These are phyloP conservation scores for Talpa occidentalis DNA, from an alignment of 2,113 vertebrate species.

Conservation along the genomic window DNA sequence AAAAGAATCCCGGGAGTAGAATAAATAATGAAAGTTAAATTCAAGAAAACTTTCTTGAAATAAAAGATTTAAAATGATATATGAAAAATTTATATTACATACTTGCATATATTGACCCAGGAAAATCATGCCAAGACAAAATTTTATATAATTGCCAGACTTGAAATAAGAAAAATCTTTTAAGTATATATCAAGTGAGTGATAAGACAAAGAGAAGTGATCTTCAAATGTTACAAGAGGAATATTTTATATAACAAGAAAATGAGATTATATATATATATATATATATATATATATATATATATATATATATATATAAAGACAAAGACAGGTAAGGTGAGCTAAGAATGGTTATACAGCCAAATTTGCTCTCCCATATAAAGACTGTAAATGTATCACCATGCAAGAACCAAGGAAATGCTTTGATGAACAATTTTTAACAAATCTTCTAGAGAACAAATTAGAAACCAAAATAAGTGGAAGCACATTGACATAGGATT, in stretches of 20 bases:
- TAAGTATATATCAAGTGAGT: background rate
- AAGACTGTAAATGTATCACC: background rate
- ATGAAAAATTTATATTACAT: background rate
- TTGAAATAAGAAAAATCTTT: background rate
- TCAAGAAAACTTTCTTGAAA: background rate
- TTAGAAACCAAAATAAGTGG: background rate
- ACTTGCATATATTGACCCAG: background rate
- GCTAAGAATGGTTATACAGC: background rate
- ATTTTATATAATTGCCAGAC: background rate
- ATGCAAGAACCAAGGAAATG: background rate
- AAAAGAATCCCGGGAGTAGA: background rate
- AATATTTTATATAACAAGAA: background rate
- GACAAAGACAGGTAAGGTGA: background rate
- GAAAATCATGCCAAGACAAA: background rate
- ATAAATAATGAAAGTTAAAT: conserved; percentile 5
- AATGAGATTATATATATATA: background rate
- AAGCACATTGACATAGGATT: background rate
- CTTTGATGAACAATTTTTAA: background rate
- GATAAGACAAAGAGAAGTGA: background rate
- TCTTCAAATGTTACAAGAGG: background rate
- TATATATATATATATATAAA: background rate
- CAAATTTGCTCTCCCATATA: background rate
- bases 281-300: background rate
- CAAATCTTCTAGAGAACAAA: background rate
- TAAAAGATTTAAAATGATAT: background rate